Evolutionary conservation across 2,888 invertebrate species (phyloP), one percentile per base, ranked within the genome.

Genomic region (Diarsia mendica): DNA sequence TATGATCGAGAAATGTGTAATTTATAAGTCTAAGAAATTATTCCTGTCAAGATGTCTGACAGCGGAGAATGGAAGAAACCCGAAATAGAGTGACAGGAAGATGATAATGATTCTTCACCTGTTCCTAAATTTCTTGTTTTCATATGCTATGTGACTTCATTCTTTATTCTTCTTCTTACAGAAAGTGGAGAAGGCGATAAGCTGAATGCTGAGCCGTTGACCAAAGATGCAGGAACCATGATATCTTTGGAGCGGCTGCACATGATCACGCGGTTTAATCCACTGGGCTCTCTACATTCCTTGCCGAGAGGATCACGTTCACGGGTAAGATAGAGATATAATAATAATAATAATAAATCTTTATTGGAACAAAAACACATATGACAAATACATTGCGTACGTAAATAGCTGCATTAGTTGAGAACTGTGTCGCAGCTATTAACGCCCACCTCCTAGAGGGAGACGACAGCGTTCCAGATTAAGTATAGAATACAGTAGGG

Each of bases 181-280:
- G 97, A 97, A 90, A 97, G 96, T 67, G 97, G 96, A 0, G 97
- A 97, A 93, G 96, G 95, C 0, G 97, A 97, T 83, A 97, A 97
- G 89, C 88, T 97, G 66, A 97, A 97, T 28, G 91, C 92, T 0
- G 97, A 98, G 86, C 97, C 97, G 0, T 94, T 97, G 66, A 97
- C 97, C 48, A 98, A 97, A 89, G 98, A 98, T 86, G 97, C 97
- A 65, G 97, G 97, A 69, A 98, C 98, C 0, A 97, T 97, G 96
- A 97, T 98, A 89, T 98, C 98, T 61, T 93, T 97, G 79, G 98
- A 98, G 91, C 95, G 98, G 63, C 92, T 98, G 65, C 98, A 98
- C 90, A 97, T 98, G 87, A 97, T 98, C 95, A 98, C 98, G 8
- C 97, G 98, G 86, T 98, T 97, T 92, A 98, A 98, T 91, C 98